These are phyloP conservation scores for Sinella curviseta DNA, from an alignment of 1,140 invertebrate genomes.

Conservation along the genomic window DNA sequence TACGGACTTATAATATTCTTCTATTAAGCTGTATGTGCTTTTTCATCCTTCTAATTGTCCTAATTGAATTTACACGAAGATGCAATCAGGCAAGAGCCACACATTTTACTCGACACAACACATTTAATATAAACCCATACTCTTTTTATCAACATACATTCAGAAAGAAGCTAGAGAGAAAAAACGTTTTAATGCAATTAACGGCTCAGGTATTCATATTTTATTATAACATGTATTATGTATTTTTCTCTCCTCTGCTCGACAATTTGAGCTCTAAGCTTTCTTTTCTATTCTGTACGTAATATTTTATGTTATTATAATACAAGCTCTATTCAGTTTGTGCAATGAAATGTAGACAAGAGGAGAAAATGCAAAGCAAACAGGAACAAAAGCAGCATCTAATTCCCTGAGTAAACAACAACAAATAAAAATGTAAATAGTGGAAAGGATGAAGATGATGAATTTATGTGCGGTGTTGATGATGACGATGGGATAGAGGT, in stretches of 20 bases:
- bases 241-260: not conserved
- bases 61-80: conserved; percentile 25
- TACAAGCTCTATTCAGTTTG: not conserved
- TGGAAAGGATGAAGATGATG: not conserved
- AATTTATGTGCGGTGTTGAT: conserved; percentile 1
- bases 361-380: conserved; percentile 4
- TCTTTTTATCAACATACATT: conserved; percentile 2
- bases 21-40: no score
- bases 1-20: no score
- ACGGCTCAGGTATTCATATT: not conserved
- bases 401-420: conserved; percentile 17
- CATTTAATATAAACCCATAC: not conserved
- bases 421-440: conserved; percentile 1
- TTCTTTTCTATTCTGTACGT: not conserved
- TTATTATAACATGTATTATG: not conserved
- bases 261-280: not conserved
- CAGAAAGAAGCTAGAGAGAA: no score
- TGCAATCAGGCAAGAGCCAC: not conserved
- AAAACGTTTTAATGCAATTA: conserved; percentile 11
- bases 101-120: not conserved
- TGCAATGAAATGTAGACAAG: conserved; percentile 1
- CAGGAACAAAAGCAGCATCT: conserved; percentile 18
- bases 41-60: not conserved
- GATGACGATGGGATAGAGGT: no score
- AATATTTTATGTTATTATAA: not conserved